Base-by-base conservation (phyloP, 2,888 invertebrate species). In the Sabellastarte sp. region DNA sequence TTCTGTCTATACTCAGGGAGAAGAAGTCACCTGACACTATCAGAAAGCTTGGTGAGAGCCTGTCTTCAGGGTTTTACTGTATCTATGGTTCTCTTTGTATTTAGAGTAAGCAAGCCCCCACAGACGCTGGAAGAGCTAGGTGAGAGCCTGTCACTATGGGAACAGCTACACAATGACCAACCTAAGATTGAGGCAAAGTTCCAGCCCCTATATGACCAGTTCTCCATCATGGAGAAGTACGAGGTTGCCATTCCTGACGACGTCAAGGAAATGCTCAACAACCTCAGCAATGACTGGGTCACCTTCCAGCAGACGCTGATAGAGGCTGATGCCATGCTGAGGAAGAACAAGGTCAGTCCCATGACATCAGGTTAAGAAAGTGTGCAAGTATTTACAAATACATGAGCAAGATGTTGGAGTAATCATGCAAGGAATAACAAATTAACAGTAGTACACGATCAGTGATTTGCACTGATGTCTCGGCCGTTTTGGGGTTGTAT, bases 41-140 rank as follows among this genome's bases (percentile, higher is more conserved):
- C n/a, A n/a, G n/a, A n/a, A n/a, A n/a, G n/a, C n/a, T n/a, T n/a
- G n/a, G n/a, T n/a, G n/a, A n/a, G n/a, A n/a, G n/a, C n/a, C n/a
- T n/a, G n/a, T n/a, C n/a, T n/a, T n/a, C n/a, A n/a, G n/a, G n/a
- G n/a, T n/a, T n/a, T n/a, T n/a, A n/a, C n/a, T n/a, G n/a, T n/a
- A n/a, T n/a, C n/a, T n/a, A n/a, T n/a, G n/a, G n/a, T n/a, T n/a
- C n/a, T n/a, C n/a, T n/a, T n/a, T n/a, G n/a, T n/a, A n/a, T n/a
- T n/a, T 24, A 70, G 70, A 41, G 59, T 69, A 10, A 58, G 53
- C 32, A 56, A 59, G 84, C 88, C 90, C 78, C 94, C 95, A 1
- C 87, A 88, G 66, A 89, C 89, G 69, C 86, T 94, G 62, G 87
- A 88, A 67, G 91, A 92, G 77, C 87, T 95, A 74, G 88, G 90